Evolutionary conservation across 2,888 invertebrate species (phyloP).

Genomic region (Euspilapteryx auroguttella): DNA sequence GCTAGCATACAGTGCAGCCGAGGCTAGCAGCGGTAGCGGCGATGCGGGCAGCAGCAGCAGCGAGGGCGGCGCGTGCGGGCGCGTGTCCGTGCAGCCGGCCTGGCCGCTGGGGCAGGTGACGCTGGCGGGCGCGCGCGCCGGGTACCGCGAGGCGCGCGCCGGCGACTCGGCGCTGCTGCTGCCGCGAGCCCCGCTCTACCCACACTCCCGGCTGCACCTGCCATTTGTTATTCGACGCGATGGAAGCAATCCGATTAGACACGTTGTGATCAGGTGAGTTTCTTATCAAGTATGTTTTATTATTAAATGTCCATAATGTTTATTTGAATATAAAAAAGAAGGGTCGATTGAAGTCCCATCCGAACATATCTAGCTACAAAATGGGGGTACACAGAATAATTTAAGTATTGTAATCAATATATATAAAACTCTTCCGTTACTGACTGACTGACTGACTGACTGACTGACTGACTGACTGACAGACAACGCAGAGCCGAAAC

Average conservation of each 20-base stretch:
- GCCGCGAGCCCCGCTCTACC: constrained; percentile 87
- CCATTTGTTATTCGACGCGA: constrained; percentile 84
- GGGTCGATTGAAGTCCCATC: too few relatives aligned
- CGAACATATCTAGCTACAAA: too few relatives aligned
- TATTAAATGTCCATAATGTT: background rate
- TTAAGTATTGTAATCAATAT: too few relatives aligned
- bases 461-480: too few relatives aligned
- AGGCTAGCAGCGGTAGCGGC: constrained; percentile 71
- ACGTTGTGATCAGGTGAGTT: constrained; percentile 82
- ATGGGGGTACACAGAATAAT: too few relatives aligned
- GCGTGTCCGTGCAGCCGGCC: constrained; percentile 66
- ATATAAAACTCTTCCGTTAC: too few relatives aligned
- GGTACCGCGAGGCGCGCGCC: constrained; percentile 82
- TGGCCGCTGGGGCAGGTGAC: constrained; percentile 69
- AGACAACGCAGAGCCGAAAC: too few relatives aligned
- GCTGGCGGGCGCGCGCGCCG: constrained; percentile 74
- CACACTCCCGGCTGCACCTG: constrained; percentile 85
- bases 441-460: too few relatives aligned
- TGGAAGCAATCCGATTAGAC: constrained; percentile 68
- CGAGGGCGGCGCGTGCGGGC: constrained; percentile 75
- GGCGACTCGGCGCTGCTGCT: constrained; percentile 83
- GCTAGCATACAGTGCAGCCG: constrained; percentile 86
- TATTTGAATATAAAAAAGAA: too few relatives aligned
- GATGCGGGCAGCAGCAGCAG: too few relatives aligned
- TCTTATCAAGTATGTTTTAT: constrained; percentile 1